A percentile compares a stretch with the other conserved stretches of the same genome.
Evolutionary conservation across 2,113 vertebrate genomes (phyloP).

Genomic region (Siniperca knerii): DNA sequence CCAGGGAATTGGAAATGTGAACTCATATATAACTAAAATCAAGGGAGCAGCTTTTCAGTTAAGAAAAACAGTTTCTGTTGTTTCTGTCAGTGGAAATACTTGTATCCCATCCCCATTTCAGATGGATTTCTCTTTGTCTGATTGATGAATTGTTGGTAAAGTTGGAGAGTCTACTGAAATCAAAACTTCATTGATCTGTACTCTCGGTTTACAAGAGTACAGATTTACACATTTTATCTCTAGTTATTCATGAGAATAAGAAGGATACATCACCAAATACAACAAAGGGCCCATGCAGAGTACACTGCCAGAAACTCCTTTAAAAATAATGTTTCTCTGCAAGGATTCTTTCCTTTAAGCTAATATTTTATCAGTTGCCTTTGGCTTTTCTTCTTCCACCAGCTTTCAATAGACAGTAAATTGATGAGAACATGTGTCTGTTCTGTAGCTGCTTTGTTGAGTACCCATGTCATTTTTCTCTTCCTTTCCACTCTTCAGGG

Average conservation of each 20-base stretch:
- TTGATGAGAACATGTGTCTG: background rate
- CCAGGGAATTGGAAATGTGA: background rate
- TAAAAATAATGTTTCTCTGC: background rate
- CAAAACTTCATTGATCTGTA: background rate
- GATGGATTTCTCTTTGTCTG: background rate
- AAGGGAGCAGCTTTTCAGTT: background rate
- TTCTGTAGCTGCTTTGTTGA: background rate
- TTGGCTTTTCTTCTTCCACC: background rate
- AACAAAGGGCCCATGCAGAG: background rate
- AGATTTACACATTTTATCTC: no score
- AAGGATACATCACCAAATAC: background rate
- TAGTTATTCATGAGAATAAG: background rate
- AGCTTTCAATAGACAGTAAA: background rate
- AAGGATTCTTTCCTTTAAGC: background rate
- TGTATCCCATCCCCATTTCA: background rate
- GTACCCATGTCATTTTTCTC: background rate
- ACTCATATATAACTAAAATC: background rate
- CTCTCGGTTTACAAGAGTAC: no score
- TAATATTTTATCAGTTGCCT: constrained; percentile 6
- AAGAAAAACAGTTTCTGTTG: background rate
- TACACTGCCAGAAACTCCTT: background rate
- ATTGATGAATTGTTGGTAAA: background rate
- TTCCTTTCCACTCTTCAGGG: constrained; percentile 7
- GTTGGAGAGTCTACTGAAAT: background rate
- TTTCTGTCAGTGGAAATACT: constrained; percentile 13